Evolutionary conservation across 2,797 vertebrate genomes (phyloP).

Genomic region (Sebastes oblongus): DNA sequence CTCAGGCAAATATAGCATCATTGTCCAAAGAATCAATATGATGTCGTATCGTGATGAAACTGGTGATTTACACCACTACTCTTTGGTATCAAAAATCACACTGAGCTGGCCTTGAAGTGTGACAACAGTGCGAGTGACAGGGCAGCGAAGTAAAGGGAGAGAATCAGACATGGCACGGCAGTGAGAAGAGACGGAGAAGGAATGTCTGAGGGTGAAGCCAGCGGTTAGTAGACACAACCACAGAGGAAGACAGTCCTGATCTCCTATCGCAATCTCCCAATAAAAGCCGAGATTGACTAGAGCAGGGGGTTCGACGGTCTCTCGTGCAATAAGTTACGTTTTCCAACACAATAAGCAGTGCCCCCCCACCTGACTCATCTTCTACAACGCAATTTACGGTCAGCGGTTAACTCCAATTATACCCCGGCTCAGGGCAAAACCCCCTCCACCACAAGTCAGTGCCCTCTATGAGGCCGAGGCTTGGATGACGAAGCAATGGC

Average conservation of each 20-base stretch:
- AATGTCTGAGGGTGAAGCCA: conserved; percentile 26
- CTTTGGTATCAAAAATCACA: not conserved
- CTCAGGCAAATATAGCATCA: too few relatives aligned
- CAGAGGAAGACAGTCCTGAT: conserved; percentile 19
- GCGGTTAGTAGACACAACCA: conserved; percentile 37
- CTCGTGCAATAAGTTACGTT: conserved; percentile 65
- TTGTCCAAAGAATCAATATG: too few relatives aligned
- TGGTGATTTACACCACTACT: too few relatives aligned
- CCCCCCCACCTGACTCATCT: conserved; percentile 50
- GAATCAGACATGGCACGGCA: conserved; percentile 21
- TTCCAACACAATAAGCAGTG: conserved; percentile 59
- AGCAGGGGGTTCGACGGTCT: conserved; percentile 36
- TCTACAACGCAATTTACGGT: conserved; percentile 59
- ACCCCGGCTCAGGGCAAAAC: conserved; percentile 47
- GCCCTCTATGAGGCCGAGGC: conserved; percentile 25
- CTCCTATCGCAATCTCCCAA: conserved; percentile 51
- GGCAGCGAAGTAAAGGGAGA: not conserved
- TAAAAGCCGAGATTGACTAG: conserved; percentile 66
- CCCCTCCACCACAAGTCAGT: conserved; percentile 30
- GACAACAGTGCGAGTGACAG: not conserved
- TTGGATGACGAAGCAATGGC: conserved; percentile 35
- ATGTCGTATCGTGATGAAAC: not conserved
- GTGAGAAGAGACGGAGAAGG: conserved; percentile 16
- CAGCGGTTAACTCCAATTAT: conserved; percentile 66
- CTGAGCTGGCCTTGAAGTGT: not conserved